Conservation (phyloP, 2,888 invertebrate species). For the Rhagonycha lutea region DNA sequence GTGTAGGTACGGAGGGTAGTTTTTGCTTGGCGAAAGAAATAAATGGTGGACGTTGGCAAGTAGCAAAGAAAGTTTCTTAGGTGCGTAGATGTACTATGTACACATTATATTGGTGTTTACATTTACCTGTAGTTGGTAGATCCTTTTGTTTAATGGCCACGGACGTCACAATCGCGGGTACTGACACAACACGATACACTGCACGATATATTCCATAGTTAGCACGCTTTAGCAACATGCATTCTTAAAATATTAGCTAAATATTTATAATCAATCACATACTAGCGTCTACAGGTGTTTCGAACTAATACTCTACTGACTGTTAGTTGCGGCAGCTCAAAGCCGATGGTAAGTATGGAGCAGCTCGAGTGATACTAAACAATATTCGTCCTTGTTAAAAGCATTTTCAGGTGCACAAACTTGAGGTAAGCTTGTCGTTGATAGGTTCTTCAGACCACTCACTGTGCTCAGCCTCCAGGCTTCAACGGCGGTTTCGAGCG, state of each 20-base stretch:
- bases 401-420: slow-evolving; percentile 23
- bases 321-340: slow-evolving; percentile 52
- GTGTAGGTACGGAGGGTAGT: not conserved
- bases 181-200: slow-evolving; percentile 51
- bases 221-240: slow-evolving; percentile 47
- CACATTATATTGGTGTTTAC: slow-evolving; percentile 4
- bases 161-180: slow-evolving; percentile 38
- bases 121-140: slow-evolving; percentile 42
- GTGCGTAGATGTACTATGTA: slow-evolving; percentile 3
- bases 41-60: not conserved
- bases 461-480: slow-evolving; percentile 73
- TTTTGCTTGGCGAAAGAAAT: not conserved
- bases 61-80: not conserved
- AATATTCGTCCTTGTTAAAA: slow-evolving; percentile 27
- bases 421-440: slow-evolving; percentile 28
- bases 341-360: slow-evolving; percentile 48
- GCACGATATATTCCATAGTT: slow-evolving; percentile 47
- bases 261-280: slow-evolving; percentile 52
- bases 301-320: slow-evolving; percentile 58
- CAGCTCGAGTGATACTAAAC: slow-evolving; percentile 31
- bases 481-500: slow-evolving; percentile 64
- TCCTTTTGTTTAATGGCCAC: slow-evolving; percentile 41
- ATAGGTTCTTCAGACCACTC: slow-evolving; percentile 45
- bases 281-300: slow-evolving; percentile 58
- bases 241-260: slow-evolving; percentile 36